These are phyloP conservation scores for Triplophysa siluroides DNA, from an alignment of 2,113 vertebrate genomes.

Conservation along the genomic window DNA sequence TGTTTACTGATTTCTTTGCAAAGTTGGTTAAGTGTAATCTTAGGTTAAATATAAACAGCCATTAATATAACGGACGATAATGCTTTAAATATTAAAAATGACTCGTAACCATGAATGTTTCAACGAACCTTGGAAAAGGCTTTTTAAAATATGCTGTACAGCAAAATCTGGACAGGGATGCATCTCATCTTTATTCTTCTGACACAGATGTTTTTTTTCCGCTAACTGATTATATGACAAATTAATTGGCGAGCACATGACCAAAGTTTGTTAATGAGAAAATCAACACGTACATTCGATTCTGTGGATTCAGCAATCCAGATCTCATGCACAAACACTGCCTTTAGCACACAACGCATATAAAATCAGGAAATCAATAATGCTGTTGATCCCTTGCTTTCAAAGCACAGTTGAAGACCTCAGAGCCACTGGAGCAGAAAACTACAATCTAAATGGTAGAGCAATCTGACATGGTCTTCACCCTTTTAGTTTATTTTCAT, in stretches of 20 bases:
- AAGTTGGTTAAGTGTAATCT: too few species aligned
- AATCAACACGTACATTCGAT: background rate
- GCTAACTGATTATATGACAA: background rate
- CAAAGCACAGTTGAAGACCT: constrained; percentile 68
- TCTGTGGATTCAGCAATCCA: constrained; percentile 75
- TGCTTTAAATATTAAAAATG: too few species aligned
- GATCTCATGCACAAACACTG: constrained; percentile 80
- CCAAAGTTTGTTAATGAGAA: constrained; percentile 14
- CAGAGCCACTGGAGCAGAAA: constrained; percentile 60
- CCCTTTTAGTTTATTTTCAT: constrained; percentile 21
- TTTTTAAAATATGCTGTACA: too few species aligned
- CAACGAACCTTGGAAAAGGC: too few species aligned
- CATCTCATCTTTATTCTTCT: background rate
- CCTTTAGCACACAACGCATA: constrained; percentile 75
- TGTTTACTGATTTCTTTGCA: too few species aligned
- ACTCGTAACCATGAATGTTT: too few species aligned
- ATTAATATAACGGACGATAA: too few species aligned
- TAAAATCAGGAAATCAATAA: constrained; percentile 89
- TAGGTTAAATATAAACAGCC: too few species aligned
- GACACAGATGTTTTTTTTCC: constrained; percentile 18
- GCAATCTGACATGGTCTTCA: constrained; percentile 50
- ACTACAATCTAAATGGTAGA: constrained; percentile 61
- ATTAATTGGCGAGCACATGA: background rate
- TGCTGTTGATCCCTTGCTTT: constrained; percentile 76
- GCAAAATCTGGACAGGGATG: background rate